Evolutionary conservation across 2,888 invertebrate species (phyloP).

Genomic region (Protonemura montana): DNA sequence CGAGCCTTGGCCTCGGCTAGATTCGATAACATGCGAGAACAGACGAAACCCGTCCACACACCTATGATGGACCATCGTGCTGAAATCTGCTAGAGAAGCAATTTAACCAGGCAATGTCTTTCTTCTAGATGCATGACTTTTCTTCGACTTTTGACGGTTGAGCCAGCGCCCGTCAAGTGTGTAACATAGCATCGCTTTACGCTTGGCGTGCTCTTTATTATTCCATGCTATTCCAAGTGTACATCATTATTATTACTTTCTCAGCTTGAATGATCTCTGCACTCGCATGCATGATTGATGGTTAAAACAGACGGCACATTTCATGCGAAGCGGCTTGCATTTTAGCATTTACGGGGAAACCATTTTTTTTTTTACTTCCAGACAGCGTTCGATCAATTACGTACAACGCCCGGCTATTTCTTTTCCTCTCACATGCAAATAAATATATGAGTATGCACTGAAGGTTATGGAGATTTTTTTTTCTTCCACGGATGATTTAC

Average conservation of each 20-base stretch:
- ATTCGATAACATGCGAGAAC: too few relatives aligned
- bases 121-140: not conserved
- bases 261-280: constrained; percentile 4
- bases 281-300: constrained; percentile 12
- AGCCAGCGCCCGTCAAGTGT: not conserved
- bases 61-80: too few relatives aligned
- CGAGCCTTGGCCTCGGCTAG: not conserved
- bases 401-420: not conserved
- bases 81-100: not conserved
- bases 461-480: not conserved
- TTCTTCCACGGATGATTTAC: not conserved
- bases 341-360: not conserved
- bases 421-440: not conserved
- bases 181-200: not conserved
- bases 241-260: constrained; percentile 12
- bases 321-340: not conserved
- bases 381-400: constrained; percentile 4
- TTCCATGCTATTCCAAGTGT: constrained; percentile 5
- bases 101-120: not conserved
- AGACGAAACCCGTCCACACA: not conserved
- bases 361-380: not conserved
- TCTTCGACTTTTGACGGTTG: not conserved
- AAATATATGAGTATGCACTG: constrained; percentile 7
- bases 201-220: constrained; percentile 1
- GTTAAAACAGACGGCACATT: not conserved